Evolutionary conservation across 2,888 invertebrate genomes (phyloP), one percentile per base, ranked within the genome.

Genomic region (Drosophila imparisetae): DNA sequence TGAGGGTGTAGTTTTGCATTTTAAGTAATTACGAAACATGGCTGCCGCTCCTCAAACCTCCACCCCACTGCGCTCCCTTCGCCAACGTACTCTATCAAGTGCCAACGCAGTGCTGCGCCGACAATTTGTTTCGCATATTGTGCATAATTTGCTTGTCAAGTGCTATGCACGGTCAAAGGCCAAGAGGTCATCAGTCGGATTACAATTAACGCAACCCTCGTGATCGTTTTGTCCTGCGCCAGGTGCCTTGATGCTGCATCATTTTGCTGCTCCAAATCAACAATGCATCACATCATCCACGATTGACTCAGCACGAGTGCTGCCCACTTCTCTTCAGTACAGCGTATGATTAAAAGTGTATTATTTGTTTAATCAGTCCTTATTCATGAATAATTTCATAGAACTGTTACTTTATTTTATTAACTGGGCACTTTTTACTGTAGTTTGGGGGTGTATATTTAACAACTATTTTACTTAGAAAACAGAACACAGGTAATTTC

Each of bases 1-100:
- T 49, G 55, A 38, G 62, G 40, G 29, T 65, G 65, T 83, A 82
- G 86, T 86, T 45, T 81, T 71, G 69, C 78, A 72, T 73, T 83
- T 86, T 66, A 77, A 80, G 83, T 82, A 79, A 81, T 77, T 78
- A 78, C 74, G 62, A 79, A 74, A 70, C 61, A 78, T 52, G 57
- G 48, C 65, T 45, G 36, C 54, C 62, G 58, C 42, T 53, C 38
- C 50, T 30, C 8, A 38, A 24, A 15, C 13, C 55, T 1, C 4
- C n/a, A 5, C 15, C 29, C 5, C 27, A 2, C n/a, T 21, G 29
- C 27, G 18, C 21, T 2, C 27, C 49, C 27, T n/a, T n/a, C 13
- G 27, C 11, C 50, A 15, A 45, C 45, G 2, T 30, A n/a, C 57
- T 34, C 30, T 27, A 38, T 52, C 68, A 61, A 58, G 66, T 62